Base-by-base conservation (phyloP, 30 jellyfish, hydroid and myxozoan species). In the Hydractinia symbiolongicarpus region DNA sequence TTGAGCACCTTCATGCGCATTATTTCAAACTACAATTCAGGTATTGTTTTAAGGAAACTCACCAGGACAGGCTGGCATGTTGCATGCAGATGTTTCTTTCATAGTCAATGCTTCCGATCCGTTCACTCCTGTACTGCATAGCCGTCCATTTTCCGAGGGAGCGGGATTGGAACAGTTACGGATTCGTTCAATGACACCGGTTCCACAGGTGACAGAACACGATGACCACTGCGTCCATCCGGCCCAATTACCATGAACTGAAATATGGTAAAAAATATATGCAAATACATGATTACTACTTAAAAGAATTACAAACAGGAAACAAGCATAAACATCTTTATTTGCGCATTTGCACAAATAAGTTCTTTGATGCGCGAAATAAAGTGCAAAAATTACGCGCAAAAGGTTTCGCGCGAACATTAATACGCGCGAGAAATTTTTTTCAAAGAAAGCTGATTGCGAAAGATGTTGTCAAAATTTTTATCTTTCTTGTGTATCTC, bases 141-240 rank as follows among this genome's bases (percentile, higher is more conserved):
- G 51, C 20, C n/a, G 13, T 19, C 83, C 83, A 74, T 16, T 44
- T 49, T 51, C 50, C 20, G 66, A 30, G 51, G 83, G 72, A 4
- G 82, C 55, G 0, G 85, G 76, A 11, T 20, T 49, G 15, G 77
- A 82, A 61, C 98, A 93, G 19, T 87, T 86, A 71, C 92, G 88
- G 84, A 64, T 74, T 17, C 98, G 82, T 54, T 87, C 85, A 53
- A 78, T 93, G 67, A 75, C 53, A 17, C 98, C 98, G 54, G 88
- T 95, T 60, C 98, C 98, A 77, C 98, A 93, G 72, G 95, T 77
- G n/a, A 86, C 91, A 6, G 98, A 66, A 72, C 98, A 93, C 72
- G 74, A 77, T 30, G 98, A 71, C 98, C 98, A 93, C 67, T 55
- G 77, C 53, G 96, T 68, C 98, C 98, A 93, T 50, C 79, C 95